These are phyloP conservation scores for Lydus trimaculatus DNA, from an alignment of 2,888 invertebrate genomes.

Conservation along the genomic window DNA sequence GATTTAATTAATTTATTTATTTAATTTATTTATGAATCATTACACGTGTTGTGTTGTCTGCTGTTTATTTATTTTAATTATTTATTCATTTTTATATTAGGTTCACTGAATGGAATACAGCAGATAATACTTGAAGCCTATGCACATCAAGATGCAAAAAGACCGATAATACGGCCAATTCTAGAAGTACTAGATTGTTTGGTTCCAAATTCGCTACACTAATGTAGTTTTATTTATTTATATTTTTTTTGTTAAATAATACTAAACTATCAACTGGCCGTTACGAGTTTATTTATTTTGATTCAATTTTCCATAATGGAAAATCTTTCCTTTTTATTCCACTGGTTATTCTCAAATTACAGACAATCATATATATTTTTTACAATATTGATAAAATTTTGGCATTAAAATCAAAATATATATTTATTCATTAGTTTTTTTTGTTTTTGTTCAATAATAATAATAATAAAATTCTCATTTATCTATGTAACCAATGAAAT, in stretches of 20 bases:
- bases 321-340: constrained; percentile 41
- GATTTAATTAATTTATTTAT: constrained; percentile 19
- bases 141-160: constrained; percentile 59
- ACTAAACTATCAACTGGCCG: constrained; percentile 75
- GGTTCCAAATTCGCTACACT: constrained; percentile 59
- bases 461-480: constrained; percentile 18
- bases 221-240: constrained; percentile 30
- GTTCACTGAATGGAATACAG: constrained; percentile 58
- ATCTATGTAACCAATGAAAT: constrained; percentile 43
- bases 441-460: constrained; percentile 15
- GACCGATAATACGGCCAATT: constrained; percentile 48
- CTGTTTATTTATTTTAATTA: constrained; percentile 10
- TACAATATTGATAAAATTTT: constrained; percentile 30
- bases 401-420: constrained; percentile 35
- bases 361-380: constrained; percentile 15
- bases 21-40: constrained; percentile 31
- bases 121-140: constrained; percentile 60
- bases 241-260: constrained; percentile 62
- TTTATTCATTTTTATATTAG: constrained; percentile 43
- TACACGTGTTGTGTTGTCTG: constrained; percentile 46
- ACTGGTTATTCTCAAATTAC: constrained; percentile 39
- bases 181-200: constrained; percentile 58
- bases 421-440: background rate
- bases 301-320: background rate
- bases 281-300: constrained; percentile 48